Base-by-base conservation (phyloP, 2,888 invertebrate species). In the Zele albiditarsus region DNA sequence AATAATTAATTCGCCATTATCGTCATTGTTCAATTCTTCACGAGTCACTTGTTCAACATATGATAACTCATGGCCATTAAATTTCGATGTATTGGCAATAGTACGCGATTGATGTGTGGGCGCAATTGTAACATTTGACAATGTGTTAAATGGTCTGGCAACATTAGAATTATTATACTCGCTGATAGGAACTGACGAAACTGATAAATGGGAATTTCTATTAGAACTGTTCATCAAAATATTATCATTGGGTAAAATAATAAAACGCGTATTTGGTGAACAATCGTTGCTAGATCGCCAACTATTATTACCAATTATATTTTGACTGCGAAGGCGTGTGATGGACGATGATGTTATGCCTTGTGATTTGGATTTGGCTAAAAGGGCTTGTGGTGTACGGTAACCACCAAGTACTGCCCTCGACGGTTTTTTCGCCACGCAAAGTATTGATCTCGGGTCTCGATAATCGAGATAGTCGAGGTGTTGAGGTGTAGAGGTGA, bases 391-490 rank as follows among this genome's bases (percentile, higher is more conserved):
- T 1, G 87, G 86, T 28, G 88, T 88, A 58, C 87, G 83, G 74
- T 88, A 88, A 78, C 87, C 87, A 60, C 88, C 87, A 49, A 87
- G 79, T 16, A 87, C 84, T 14, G 87, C 88, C 75, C 87, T 84
- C 66, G 88, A 87, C 71, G 88, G 87, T 78, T 85, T 84, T 73
- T 84, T 84, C 79, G 86, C 84, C 73, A 84, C 87, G 71, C 87
- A 86, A 25, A 88, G 83, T 77, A 88, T 87, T 66, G 87, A 83
- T 78, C 88, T 84, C 74, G 88, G 88, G 77, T 88, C 88, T 81
- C 88, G 88, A 81, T 88, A 88, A 85, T 88, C 87, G 85, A 88
- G 86, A 85, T 87, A 88, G 86, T 88, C 87, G 84, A 88, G 86
- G 76, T 86, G 86, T 78, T 87, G 88, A 74, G 84, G 84, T 82